phyloP scores from a whole-genome alignment of 2,888 invertebrate genomes.

The Sabatieria punctata region DNA sequence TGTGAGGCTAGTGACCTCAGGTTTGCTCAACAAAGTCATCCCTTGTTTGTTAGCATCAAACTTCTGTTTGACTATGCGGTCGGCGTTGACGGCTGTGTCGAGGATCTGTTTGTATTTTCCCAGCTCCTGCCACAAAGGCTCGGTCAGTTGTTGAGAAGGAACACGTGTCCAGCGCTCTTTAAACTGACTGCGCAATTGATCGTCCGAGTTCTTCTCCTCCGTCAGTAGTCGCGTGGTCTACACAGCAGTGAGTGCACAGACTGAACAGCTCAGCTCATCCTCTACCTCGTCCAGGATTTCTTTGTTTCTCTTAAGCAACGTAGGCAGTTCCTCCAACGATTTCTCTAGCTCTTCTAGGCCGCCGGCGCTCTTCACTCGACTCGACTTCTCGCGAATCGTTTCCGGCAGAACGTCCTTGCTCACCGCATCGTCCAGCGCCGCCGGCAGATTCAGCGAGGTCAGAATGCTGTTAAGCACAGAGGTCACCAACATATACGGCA shows the following conservation, averaged over 20 bases:
- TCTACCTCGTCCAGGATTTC: constrained; percentile 79
- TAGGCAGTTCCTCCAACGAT: constrained; percentile 69
- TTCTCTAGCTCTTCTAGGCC: constrained; percentile 47
- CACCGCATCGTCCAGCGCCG: constrained; percentile 67
- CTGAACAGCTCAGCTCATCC: constrained; percentile 49
- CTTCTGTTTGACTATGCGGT: constrained; percentile 68
- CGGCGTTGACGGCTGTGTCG: constrained; percentile 63
- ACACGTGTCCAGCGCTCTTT: constrained; percentile 81
- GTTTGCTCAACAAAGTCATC: constrained; percentile 60
- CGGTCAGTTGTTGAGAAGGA: constrained; percentile 67
- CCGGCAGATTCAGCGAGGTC: constrained; percentile 83
- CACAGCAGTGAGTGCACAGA: constrained; percentile 71
- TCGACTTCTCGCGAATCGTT: constrained; percentile 68
- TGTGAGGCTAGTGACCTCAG: too few relatives aligned
- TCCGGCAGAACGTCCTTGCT: constrained; percentile 60
- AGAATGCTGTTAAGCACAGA: constrained; percentile 45
- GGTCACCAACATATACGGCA: too few relatives aligned
- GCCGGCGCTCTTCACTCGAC: constrained; percentile 54
- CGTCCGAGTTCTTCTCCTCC: constrained; percentile 80
- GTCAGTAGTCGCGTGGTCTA: constrained; percentile 72
- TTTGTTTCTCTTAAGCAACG: constrained; percentile 68
- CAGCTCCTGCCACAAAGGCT: constrained; percentile 69
- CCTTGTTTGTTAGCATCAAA: constrained; percentile 57
- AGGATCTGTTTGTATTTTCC: constrained; percentile 77
- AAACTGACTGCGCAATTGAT: constrained; percentile 67